Base-by-base conservation (phyloP, 2,113 vertebrate species). In the Furnarius figulus region DNA sequence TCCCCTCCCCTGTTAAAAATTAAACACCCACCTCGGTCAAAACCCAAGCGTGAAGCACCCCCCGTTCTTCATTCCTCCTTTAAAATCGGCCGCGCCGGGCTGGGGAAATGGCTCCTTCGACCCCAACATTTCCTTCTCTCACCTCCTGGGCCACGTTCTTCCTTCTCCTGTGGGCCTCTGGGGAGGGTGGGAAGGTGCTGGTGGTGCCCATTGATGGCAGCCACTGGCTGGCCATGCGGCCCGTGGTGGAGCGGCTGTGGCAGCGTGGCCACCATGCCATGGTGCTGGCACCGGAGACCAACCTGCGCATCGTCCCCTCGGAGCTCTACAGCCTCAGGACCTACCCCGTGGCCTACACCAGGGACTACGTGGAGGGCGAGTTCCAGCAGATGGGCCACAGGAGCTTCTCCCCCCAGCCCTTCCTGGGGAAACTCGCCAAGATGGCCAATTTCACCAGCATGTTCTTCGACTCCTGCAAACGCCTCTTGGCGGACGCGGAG, bases 181-280 rank as follows among this genome's bases (percentile, higher is more conserved):
- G 89, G 33, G 94, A 97, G 49, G 94, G 96, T 27, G 98, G 98
- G 5, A 98, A 97, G 33, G 80, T 99, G 71, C 89, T 99, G 96
- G 98, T 99, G 71, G 58, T 99, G 4, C 99, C 99, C 5, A 94
- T 99, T 21, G 99, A 99, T n/a, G 98, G 98, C 35, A 99, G 99
- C 73, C 98, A 98, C 58, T 99, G 99, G 99, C 95, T 98, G 49
- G 98, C 97, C 22, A 70, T 98, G 9, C 97, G 74, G 56, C 97
- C 82, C 0, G 53, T 99, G 2, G 75, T 98, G 39, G 96, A 98
- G 71, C 98, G 84, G 92, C 94, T 99, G 95, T 89, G 96, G n/a
- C 95, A 92, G 24, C 98, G 97, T 78, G 98, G 98, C 58, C 99
- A 99, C 11, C 55, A 85, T 19, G 96, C 99, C 1, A 97, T 98